Percentiles rank a stretch among this genome's conserved stretches.
These are phyloP conservation scores for Actinia tenebrosa DNA, from an alignment of 64 coral and sea anemone genomes.

Conservation along the genomic window DNA sequence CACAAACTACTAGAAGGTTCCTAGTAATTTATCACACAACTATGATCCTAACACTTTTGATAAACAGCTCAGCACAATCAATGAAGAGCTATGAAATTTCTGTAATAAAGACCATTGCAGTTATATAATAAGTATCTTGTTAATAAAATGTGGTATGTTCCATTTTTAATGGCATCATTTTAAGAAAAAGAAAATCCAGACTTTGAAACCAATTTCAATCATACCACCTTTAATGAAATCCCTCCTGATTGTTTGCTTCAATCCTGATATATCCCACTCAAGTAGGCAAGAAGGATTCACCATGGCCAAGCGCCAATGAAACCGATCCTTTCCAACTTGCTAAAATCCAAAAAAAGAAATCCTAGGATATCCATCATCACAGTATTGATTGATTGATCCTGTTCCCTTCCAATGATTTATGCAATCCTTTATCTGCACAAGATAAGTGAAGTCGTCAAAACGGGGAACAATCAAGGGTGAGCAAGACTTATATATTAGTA, in stretches of 20 bases:
- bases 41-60: too few species aligned
- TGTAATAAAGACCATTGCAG: too few species aligned
- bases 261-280: not conserved
- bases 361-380: conserved; percentile 31
- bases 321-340: conserved; percentile 16
- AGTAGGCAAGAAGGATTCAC: conserved; percentile 23
- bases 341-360: conserved; percentile 25
- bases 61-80: too few species aligned
- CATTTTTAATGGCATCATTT: not conserved
- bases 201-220: not conserved
- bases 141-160: not conserved
- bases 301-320: conserved; percentile 26
- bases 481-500: not conserved
- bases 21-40: too few species aligned
- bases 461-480: not conserved
- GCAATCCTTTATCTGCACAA: conserved; percentile 37
- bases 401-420: conserved; percentile 30
- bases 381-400: conserved; percentile 11
- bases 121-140: not conserved
- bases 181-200: not conserved
- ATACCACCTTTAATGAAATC: conserved; percentile 25
- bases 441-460: conserved; percentile 37
- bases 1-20: too few species aligned
- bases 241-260: conserved; percentile 9
- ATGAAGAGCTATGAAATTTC: too few species aligned